phyloP scores from a whole-genome alignment of 92 coral and sea anemone species.

The Actinernus sp. region DNA sequence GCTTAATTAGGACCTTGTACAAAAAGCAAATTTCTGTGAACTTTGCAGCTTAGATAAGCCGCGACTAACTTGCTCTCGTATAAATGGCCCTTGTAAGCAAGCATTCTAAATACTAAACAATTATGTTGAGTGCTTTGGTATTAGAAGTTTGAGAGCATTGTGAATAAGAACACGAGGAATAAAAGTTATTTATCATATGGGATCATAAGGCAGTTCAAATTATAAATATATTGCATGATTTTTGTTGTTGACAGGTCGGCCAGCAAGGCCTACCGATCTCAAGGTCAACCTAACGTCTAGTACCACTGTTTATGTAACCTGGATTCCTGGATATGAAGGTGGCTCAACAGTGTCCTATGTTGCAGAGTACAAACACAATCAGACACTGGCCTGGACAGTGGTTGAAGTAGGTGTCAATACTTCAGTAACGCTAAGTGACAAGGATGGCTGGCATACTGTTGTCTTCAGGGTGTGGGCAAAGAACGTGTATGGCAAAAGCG shows the following conservation, averaged over 20 bases:
- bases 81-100: too few species aligned
- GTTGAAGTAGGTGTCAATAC: conserved; percentile 43
- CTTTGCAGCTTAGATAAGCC: too few species aligned
- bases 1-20: too few species aligned
- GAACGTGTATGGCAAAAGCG: conserved; percentile 68
- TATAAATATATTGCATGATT: too few species aligned
- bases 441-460: conserved; percentile 34
- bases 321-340: conserved; percentile 86
- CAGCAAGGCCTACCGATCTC: conserved; percentile 68
- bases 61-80: too few species aligned
- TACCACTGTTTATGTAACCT: conserved; percentile 41
- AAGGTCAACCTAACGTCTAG: conserved; percentile 53
- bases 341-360: conserved; percentile 39
- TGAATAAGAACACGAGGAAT: too few species aligned
- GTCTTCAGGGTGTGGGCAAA: conserved; percentile 72
- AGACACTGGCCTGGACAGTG: conserved; percentile 29
- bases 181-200: too few species aligned
- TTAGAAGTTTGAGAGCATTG: too few species aligned
- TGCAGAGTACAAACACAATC: conserved; percentile 42
- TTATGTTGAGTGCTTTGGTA: too few species aligned
- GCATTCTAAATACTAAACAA: too few species aligned
- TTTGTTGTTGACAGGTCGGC: conserved; percentile 67
- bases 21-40: too few species aligned
- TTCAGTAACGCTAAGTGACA: conserved; percentile 22
- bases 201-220: too few species aligned